Evolutionary conservation across 2,888 invertebrate genomes (phyloP).

Genomic region (Parthenolecanium corni): DNA sequence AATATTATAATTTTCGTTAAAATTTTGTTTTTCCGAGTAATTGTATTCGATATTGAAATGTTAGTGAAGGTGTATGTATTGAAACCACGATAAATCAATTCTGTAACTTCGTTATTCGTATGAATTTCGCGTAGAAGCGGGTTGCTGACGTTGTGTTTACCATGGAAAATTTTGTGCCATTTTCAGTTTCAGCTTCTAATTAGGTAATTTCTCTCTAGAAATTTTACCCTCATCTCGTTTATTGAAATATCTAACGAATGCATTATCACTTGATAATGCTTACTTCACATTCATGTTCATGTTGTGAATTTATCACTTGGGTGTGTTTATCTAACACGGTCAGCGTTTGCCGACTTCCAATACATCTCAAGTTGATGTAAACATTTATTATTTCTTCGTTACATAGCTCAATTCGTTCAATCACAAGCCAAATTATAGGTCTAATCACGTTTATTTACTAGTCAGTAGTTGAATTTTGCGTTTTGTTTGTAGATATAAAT

Average conservation of each 20-base stretch:
- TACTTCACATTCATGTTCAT: background rate
- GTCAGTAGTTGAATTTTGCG: too few species aligned
- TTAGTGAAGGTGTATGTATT: constrained; percentile 4
- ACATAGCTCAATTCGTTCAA: too few species aligned
- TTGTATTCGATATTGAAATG: constrained; percentile 6
- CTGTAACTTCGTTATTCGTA: background rate
- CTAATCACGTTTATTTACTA: too few species aligned
- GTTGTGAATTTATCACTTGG: background rate
- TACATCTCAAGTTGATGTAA: background rate
- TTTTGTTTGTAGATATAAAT: background rate
- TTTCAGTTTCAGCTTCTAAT: constrained; percentile 13
- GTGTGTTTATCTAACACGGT: background rate
- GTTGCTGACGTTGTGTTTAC: constrained; percentile 26
- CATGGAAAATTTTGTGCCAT: constrained; percentile 26
- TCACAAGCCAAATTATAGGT: too few species aligned
- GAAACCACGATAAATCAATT: constrained; percentile 16
- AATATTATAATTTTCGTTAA: background rate
- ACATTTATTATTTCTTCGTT: too few species aligned
- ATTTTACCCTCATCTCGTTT: background rate
- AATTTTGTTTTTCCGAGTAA: background rate
- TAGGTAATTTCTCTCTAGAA: constrained; percentile 14
- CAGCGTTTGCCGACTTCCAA: background rate
- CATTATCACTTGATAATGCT: background rate
- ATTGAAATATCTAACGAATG: background rate
- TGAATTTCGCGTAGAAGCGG: background rate